A percentile compares a stretch with the other conserved stretches of the same genome.
Evolutionary conservation across 1,140 invertebrate genomes (phyloP).

Genomic region (Neodiprion lecontei): DNA sequence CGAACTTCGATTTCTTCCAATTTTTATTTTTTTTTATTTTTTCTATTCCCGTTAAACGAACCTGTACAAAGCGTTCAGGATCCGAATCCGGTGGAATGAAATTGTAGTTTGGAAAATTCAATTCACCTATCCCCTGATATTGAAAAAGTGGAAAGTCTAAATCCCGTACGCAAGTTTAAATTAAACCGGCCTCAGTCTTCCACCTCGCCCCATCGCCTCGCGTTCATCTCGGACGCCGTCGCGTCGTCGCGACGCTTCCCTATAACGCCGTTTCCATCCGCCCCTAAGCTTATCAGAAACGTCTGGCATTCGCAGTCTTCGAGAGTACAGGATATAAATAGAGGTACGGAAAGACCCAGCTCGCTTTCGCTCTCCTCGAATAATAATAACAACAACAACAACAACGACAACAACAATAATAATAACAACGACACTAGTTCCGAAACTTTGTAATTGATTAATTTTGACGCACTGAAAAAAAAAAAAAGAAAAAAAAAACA

Average conservation of each 20-base stretch:
- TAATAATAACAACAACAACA: background rate
- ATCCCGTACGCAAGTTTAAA: slow-evolving; percentile 46
- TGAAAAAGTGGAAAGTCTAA: slow-evolving; percentile 34
- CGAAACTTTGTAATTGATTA: background rate
- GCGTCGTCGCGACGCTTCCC: background rate
- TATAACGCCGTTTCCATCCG: too few relatives aligned
- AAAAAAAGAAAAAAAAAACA: too few relatives aligned
- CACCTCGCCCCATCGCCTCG: slow-evolving; percentile 21
- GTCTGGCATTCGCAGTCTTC: slow-evolving; percentile 26
- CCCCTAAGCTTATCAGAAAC: background rate
- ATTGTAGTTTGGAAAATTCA: slow-evolving; percentile 4
- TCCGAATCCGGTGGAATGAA: background rate
- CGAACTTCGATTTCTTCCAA: too few relatives aligned
- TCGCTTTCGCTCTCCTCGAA: background rate
- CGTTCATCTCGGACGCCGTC: background rate
- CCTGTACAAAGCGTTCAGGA: too few relatives aligned
- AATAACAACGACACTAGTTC: background rate
- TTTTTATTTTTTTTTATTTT: too few relatives aligned
- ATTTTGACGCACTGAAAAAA: background rate
- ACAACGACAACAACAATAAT: background rate
- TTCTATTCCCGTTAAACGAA: too few relatives aligned
- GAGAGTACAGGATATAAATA: slow-evolving; percentile 28
- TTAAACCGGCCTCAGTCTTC: slow-evolving; percentile 34
- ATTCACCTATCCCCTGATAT: slow-evolving; percentile 10
- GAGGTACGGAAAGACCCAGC: background rate